Percentiles rank a stretch among this genome's conserved stretches.
Conservation (phyloP, 2,113 vertebrate species). For the Reinhardtius hippoglossoides region DNA sequence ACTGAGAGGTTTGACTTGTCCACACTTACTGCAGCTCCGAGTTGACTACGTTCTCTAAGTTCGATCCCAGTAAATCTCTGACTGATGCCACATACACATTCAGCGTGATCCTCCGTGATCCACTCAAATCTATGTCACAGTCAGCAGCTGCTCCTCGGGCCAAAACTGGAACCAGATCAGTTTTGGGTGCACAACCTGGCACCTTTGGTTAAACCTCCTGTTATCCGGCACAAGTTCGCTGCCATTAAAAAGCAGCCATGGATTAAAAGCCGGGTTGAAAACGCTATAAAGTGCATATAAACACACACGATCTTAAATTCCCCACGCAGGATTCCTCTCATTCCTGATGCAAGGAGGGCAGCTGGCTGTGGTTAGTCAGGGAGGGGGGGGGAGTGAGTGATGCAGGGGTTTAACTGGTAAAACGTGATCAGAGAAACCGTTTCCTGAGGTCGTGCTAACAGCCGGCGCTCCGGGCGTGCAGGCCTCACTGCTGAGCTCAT, state of each 20-base stretch:
- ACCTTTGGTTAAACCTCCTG: constrained; percentile 21
- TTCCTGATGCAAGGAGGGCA: constrained; percentile 68
- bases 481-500: too few species aligned
- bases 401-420: constrained; percentile 62
- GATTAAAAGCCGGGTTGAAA: constrained; percentile 16
- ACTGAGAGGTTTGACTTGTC: constrained; percentile 49
- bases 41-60: background rate
- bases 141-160: constrained; percentile 13
- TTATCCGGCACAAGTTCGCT: constrained; percentile 15
- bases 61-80: constrained; percentile 13
- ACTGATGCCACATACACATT: constrained; percentile 33
- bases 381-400: constrained; percentile 29
- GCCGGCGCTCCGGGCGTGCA: constrained; percentile 68
- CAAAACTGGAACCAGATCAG: constrained; percentile 17
- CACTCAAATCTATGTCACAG: constrained; percentile 8
- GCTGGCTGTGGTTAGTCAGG: background rate
- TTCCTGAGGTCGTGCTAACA: constrained; percentile 85
- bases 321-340: constrained; percentile 77
- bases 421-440: constrained; percentile 78
- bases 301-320: constrained; percentile 56
- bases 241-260: constrained; percentile 30
- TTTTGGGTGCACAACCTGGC: constrained; percentile 3
- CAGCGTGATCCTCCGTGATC: constrained; percentile 27
- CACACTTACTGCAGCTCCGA: constrained; percentile 26
- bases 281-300: constrained; percentile 8